Percentiles rank a stretch among this genome's conserved stretches.
Evolutionary conservation across 2,113 vertebrate genomes (phyloP).

Genomic region (Gopherus flavomarginatus): DNA sequence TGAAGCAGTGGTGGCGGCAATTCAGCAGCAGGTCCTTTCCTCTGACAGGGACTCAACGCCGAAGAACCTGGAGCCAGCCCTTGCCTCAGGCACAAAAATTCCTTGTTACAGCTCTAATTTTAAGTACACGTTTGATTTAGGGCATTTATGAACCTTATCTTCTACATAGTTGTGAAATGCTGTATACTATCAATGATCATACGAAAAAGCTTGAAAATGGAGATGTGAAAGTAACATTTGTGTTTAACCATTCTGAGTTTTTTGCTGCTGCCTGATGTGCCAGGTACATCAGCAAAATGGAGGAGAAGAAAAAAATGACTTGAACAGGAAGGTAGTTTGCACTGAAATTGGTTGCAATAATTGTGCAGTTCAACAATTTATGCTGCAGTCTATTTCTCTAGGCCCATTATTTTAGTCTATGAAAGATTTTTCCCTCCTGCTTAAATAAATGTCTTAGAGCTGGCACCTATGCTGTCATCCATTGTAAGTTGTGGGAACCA

Average conservation of each 20-base stretch:
- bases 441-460: neutral
- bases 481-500: neutral
- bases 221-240: neutral
- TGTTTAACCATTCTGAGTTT: neutral
- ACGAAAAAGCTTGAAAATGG: neutral
- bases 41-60: too few species aligned
- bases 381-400: neutral
- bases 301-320: neutral
- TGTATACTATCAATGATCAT: neutral
- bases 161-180: neutral
- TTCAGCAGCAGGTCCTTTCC: too few species aligned
- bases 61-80: too few species aligned
- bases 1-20: too few species aligned
- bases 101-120: neutral
- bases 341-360: neutral
- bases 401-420: neutral
- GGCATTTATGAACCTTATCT: neutral
- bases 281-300: neutral
- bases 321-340: neutral
- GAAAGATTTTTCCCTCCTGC: neutral
- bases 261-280: neutral
- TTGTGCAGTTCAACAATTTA: neutral
- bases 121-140: neutral
- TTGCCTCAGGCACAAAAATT: too few species aligned
- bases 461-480: neutral